These are phyloP conservation scores for Nymphalis c-album DNA, from an alignment of 2,888 invertebrate species.

Conservation along the genomic window DNA sequence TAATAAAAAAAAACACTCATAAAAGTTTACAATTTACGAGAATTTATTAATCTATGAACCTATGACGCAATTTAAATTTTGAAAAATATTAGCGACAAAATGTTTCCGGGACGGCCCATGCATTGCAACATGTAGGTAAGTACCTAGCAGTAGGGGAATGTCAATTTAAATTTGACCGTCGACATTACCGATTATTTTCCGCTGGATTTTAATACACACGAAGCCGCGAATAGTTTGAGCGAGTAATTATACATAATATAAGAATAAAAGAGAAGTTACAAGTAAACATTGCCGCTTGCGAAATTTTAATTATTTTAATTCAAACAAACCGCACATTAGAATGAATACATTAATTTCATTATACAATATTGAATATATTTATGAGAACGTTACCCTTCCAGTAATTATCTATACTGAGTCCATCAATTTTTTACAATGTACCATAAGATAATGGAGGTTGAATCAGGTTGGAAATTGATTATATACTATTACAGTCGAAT, in stretches of 20 bases:
- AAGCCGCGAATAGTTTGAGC: neutral
- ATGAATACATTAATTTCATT: neutral
- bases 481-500: slow-evolving; percentile 46
- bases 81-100: neutral
- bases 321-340: neutral
- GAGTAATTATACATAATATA: neutral
- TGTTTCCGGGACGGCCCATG: neutral
- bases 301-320: neutral
- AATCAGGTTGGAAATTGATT: slow-evolving; percentile 47
- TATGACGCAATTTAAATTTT: neutral
- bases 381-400: slow-evolving; percentile 25
- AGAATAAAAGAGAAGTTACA: neutral
- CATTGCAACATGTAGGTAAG: too few species aligned
- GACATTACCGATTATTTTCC: too few species aligned
- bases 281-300: neutral
- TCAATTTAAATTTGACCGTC: too few species aligned
- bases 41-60: too few species aligned
- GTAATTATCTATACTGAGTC: slow-evolving; percentile 35
- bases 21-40: neutral
- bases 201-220: neutral
- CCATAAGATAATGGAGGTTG: slow-evolving; percentile 40
- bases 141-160: too few species aligned
- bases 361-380: slow-evolving; percentile 14
- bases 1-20: neutral
- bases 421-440: slow-evolving; percentile 42